Percentiles rank a stretch among this genome's conserved stretches.
phyloP scores from a whole-genome alignment of 2,888 invertebrate genomes.

The Sycophila texana region DNA sequence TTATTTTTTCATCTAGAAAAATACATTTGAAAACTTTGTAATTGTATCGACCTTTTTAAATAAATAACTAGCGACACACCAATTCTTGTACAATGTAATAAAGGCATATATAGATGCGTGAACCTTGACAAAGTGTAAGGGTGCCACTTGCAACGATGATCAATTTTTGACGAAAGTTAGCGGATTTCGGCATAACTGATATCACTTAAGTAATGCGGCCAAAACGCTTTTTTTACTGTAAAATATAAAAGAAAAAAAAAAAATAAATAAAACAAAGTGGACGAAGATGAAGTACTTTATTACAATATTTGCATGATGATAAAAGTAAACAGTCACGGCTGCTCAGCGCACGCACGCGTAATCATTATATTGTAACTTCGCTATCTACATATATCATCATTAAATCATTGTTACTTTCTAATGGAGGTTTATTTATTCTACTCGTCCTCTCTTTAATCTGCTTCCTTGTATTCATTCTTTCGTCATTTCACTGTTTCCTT shows the following conservation, averaged over 20 bases:
- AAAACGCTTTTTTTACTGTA: constrained; percentile 56
- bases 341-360: constrained; percentile 55
- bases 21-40: neutral
- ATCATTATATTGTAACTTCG: constrained; percentile 60
- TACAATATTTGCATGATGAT: constrained; percentile 51
- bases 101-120: constrained; percentile 5
- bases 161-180: constrained; percentile 46
- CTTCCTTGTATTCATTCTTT: neutral
- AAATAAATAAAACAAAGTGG: constrained; percentile 9
- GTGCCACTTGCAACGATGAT: constrained; percentile 27
- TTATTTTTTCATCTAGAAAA: constrained; percentile 20
- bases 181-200: constrained; percentile 33
- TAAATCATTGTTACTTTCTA: constrained; percentile 60
- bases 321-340: constrained; percentile 42
- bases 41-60: constrained; percentile 18
- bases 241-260: constrained; percentile 34
- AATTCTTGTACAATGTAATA: constrained; percentile 26
- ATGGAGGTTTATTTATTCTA: constrained; percentile 30
- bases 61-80: constrained; percentile 1
- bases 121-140: constrained; percentile 3
- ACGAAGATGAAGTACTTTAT: constrained; percentile 35
- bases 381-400: constrained; percentile 56
- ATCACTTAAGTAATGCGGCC: constrained; percentile 44
- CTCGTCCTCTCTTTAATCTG: neutral
- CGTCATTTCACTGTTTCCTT: neutral